Evolutionary conservation across 1,140 invertebrate species (phyloP), one percentile per base, ranked within the genome.

Genomic region (Tetragnatha versicolor): DNA sequence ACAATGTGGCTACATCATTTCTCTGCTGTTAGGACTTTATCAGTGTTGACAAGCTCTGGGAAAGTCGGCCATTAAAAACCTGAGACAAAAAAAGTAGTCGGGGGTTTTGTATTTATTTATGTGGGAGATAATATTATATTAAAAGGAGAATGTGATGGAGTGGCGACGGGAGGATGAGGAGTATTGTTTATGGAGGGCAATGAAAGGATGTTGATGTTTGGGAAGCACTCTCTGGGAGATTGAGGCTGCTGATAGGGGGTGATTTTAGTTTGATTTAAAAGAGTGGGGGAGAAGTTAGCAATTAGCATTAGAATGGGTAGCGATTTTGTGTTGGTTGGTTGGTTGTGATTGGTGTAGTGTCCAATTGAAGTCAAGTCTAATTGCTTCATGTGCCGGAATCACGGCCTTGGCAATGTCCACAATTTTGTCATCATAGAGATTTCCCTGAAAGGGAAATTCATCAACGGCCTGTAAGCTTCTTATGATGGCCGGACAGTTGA

Each of bases 41-140:
- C 69, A 60, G 69, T 73, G 69, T 60, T 73, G 69, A 73, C 69
- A 73, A 60, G 53, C 60, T 73, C 47, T 22, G 51, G 37, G 17
- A 73, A 45, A 14, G 25, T 37, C 35, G 33, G 22, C 53, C 69
- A 60, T 60, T 73, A 60, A 73, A 73, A 73, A 73, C 42, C 27
- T 33, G 29, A 60, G 27, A 60, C n/a, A 55, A 55, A 17, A 55
- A 55, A 17, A 10, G 2, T 10, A 55, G n/a, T n/a, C n/a, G n/a
- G n/a, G n/a, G n/a, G n/a, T n/a, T n/a, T n/a, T n/a, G n/a, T n/a
- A n/a, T n/a, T n/a, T n/a, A n/a, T n/a, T n/a, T n/a, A n/a, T n/a
- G n/a, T 25, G 5, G 37, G 31, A 66, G 42, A 45, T 29, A 47
- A 31, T 31, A 31, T 33, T 17, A 47, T 37, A 20, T 33, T 27